These are phyloP conservation scores for Telmatherina bonti DNA, from an alignment of 2,797 vertebrate genomes.

Conservation along the genomic window DNA sequence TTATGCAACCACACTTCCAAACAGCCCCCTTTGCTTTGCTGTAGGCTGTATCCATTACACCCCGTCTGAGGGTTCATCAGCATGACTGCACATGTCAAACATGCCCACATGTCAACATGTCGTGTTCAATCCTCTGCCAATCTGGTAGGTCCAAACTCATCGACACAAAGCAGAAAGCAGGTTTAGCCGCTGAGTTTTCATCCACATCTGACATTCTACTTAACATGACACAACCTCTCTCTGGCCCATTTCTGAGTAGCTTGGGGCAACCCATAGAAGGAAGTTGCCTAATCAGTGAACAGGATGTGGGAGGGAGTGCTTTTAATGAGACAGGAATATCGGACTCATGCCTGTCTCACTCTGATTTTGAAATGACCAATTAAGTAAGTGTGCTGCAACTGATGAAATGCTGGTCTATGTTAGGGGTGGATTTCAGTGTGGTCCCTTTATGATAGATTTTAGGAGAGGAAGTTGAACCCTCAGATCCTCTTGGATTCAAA, in stretches of 20 bases:
- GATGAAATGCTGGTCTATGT: constrained; percentile 50
- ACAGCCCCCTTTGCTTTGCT: constrained; percentile 32
- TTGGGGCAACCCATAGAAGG: constrained; percentile 31
- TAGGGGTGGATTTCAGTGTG: constrained; percentile 49
- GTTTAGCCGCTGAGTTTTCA: constrained; percentile 22
- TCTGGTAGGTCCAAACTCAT: constrained; percentile 32
- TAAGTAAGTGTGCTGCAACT: constrained; percentile 41
- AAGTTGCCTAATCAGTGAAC: constrained; percentile 63
- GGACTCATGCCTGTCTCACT: constrained; percentile 21
- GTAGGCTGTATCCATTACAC: constrained; percentile 53
- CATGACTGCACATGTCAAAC: constrained; percentile 70
- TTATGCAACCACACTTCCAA: constrained; percentile 47
- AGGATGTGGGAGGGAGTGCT: constrained; percentile 47
- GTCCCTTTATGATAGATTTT: constrained; percentile 56
- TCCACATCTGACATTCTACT: constrained; percentile 27
- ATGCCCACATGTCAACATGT: constrained; percentile 57
- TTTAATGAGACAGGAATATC: constrained; percentile 62
- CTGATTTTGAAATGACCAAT: constrained; percentile 42
- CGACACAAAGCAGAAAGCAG: not conserved
- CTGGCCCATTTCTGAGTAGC: constrained; percentile 51
- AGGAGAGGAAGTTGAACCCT: constrained; percentile 52
- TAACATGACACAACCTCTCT: constrained; percentile 36
- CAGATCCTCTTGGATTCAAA: constrained; percentile 30
- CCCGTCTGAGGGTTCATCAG: constrained; percentile 50
- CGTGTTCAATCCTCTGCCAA: constrained; percentile 50